Base-by-base conservation (phyloP, 2,113 vertebrate species). In the Ia io region DNA sequence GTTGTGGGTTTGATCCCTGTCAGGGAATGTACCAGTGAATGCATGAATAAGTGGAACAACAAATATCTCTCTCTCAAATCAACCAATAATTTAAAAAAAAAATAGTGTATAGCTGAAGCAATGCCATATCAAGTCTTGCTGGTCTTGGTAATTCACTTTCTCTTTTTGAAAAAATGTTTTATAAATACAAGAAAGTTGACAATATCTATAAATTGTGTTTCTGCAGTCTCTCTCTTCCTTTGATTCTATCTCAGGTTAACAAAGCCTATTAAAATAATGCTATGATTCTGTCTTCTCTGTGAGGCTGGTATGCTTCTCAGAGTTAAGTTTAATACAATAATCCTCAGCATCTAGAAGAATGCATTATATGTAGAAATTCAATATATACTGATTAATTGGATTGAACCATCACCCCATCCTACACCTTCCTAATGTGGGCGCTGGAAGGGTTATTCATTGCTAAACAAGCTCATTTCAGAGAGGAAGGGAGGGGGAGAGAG, bases 61-160 rank as follows among this genome's bases (percentile, higher is more conserved):
- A n/a, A n/a, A 67, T 17, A 5, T n/a, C 59, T 63, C 30, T n/a
- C 30, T 32, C 30, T 65, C 13, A 32, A n/a, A n/a, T n/a, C 63
- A n/a, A 67, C 16, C 30, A 67, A n/a, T n/a, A 67, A 7, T 8
- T 37, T 37, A 37, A 37, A 37, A 37, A 37, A 37, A 37, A n/a
- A 67, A 67, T n/a, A 67, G 59, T 73, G 87, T 78, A 90, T 30
- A 97, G 30, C 28, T 96, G 80, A 96, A 80, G 69, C 40, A 96
- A 95, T 37, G 88, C 73, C 30, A 40, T 80, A 93, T 90, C 87
- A 95, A 42, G 63, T 95, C 84, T 95, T 93, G 30, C 47, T 96
- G 47, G 37, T 73, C 9, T 74, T 20, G 53, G 6, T 85, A 93
- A 83, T 37, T 82, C 23, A 78, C 23, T 89, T 89, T 67, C 5